Evolutionary conservation across 1,140 invertebrate genomes (phyloP).

Genomic region (Saccostrea glomerata): DNA sequence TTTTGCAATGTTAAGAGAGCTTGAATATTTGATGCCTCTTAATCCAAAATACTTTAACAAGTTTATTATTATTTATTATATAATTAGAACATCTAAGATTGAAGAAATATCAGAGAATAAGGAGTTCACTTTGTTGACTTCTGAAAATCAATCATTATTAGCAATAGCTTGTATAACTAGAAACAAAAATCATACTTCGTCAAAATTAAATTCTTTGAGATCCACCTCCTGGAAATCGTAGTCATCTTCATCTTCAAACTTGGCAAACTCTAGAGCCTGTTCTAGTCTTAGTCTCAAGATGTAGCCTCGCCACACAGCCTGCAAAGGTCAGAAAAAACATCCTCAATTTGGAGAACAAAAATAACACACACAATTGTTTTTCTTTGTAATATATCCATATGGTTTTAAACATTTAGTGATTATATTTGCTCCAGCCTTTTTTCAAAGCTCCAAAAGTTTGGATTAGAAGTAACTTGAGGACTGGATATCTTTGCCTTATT

Average conservation of each 20-base stretch:
- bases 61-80: too few relatives aligned
- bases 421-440: background rate
- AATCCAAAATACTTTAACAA: too few relatives aligned
- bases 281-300: slow-evolving; percentile 64
- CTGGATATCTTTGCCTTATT: background rate
- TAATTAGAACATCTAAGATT: background rate
- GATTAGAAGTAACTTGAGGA: background rate
- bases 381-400: background rate
- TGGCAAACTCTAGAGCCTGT: slow-evolving; percentile 68
- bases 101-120: background rate
- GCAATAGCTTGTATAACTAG: background rate
- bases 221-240: slow-evolving; percentile 68
- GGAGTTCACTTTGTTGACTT: background rate
- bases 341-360: background rate
- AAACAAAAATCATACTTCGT: slow-evolving; percentile 66
- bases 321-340: background rate
- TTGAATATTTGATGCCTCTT: too few relatives aligned
- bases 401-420: background rate
- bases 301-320: slow-evolving; percentile 71
- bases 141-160: background rate
- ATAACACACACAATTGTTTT: background rate
- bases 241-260: slow-evolving; percentile 67
- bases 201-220: slow-evolving; percentile 70
- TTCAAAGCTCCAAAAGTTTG: background rate
- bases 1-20: too few relatives aligned